phyloP scores from a whole-genome alignment of 2,888 invertebrate species.

The Tiphia femorata region DNA sequence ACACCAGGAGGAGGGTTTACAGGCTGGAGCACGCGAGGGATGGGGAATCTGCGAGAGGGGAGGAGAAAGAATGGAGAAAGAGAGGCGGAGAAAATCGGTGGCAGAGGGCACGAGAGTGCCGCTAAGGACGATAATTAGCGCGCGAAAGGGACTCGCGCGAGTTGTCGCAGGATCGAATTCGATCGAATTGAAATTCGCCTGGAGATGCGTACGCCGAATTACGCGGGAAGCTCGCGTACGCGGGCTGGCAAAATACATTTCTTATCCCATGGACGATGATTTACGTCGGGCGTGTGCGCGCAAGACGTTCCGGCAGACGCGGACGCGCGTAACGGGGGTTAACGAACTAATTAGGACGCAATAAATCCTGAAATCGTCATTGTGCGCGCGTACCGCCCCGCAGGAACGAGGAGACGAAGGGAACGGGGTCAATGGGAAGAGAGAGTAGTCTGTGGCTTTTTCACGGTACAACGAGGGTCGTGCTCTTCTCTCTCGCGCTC shows the following conservation, averaged over 20 bases:
- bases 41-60: constrained; percentile 13
- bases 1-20: constrained; percentile 27
- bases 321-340: not conserved
- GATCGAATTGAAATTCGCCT: too few relatives aligned
- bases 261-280: not conserved
- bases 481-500: too few relatives aligned
- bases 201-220: too few relatives aligned
- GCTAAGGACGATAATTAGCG: constrained; percentile 63
- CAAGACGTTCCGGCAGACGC: not conserved
- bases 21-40: constrained; percentile 13
- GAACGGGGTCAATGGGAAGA: constrained; percentile 22
- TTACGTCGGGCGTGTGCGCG: not conserved
- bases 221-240: too few relatives aligned
- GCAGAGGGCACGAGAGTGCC: constrained; percentile 41
- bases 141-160: constrained; percentile 41
- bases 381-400: constrained; percentile 19
- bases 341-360: constrained; percentile 34
- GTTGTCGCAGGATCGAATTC: too few relatives aligned
- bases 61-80: constrained; percentile 12
- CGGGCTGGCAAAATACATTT: too few relatives aligned
- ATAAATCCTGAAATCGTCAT: constrained; percentile 34
- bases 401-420: constrained; percentile 1
- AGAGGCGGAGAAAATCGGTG: constrained; percentile 26
- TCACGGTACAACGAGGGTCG: too few relatives aligned
- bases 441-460: constrained; percentile 3